A percentile compares a stretch with the other conserved stretches of the same genome.
phyloP scores from a whole-genome alignment of 2,113 vertebrate species.

The Caretta caretta region DNA sequence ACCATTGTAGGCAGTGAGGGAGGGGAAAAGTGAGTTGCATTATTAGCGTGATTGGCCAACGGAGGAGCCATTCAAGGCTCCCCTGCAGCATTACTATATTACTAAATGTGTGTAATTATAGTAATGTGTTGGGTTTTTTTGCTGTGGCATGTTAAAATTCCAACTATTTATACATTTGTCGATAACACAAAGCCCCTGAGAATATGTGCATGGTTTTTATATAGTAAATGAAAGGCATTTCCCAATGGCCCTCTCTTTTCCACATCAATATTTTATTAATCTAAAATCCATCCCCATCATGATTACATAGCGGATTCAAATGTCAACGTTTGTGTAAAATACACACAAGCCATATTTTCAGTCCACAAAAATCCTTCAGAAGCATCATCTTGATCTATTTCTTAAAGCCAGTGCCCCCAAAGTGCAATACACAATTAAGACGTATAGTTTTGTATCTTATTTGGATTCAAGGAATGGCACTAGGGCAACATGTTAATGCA shows the following conservation, averaged over 20 bases:
- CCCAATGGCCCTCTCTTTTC: slow-evolving; percentile 8
- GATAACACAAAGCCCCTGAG: neutral
- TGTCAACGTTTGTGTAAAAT: slow-evolving; percentile 28
- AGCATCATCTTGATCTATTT: neutral
- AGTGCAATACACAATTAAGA: neutral
- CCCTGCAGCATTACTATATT: slow-evolving; percentile 9
- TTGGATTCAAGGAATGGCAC: slow-evolving; percentile 16
- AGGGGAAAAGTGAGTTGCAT: neutral
- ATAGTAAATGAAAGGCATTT: slow-evolving; percentile 17
- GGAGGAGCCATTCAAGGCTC: neutral
- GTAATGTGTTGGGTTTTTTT: neutral
- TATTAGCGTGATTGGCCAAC: neutral
- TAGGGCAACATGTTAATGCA: neutral
- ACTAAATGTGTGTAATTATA: neutral
- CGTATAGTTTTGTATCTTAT: neutral
- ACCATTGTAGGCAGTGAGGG: neutral
- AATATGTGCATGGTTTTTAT: neutral
- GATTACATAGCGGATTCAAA: neutral
- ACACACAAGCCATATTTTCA: neutral
- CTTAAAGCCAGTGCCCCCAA: neutral
- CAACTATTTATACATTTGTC: slow-evolving; percentile 36
- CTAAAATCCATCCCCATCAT: neutral
- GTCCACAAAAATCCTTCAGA: neutral
- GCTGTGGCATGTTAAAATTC: slow-evolving; percentile 7
- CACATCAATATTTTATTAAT: slow-evolving; percentile 49